Conservation (phyloP, 2,888 invertebrate species). For the Dryadula phaetusa region DNA sequence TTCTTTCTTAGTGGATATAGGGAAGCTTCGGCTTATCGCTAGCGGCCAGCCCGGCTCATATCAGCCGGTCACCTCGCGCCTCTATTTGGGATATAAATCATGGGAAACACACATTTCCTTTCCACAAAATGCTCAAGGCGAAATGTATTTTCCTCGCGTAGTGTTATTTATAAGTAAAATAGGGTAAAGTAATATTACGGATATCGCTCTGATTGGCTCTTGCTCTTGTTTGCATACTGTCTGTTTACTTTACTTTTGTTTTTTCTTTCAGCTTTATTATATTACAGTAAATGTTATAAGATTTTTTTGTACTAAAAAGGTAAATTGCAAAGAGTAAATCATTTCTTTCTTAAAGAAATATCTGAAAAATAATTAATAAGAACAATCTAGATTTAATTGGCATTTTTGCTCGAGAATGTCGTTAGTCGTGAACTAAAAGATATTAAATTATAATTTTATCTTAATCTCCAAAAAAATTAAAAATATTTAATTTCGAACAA, state of each 20-base stretch:
- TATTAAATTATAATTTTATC: too few species aligned
- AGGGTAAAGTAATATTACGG: constrained; percentile 45
- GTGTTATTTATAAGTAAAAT: constrained; percentile 64
- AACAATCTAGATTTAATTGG: too few species aligned
- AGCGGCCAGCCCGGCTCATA: constrained; percentile 72
- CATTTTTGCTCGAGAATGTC: too few species aligned
- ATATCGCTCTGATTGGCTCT: constrained; percentile 35
- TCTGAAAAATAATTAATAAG: too few species aligned
- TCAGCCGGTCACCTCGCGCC: constrained; percentile 67
- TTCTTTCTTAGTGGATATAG: constrained; percentile 73
- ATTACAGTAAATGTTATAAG: not conserved
- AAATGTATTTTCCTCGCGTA: constrained; percentile 70
- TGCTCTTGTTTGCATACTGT: constrained; percentile 23
- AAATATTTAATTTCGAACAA: too few species aligned
- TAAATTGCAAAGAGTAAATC: not conserved
- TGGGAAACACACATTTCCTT: constrained; percentile 81
- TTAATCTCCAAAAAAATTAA: too few species aligned
- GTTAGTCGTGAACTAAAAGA: too few species aligned
- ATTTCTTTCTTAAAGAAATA: not conserved
- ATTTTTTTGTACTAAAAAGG: not conserved
- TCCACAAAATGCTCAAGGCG: constrained; percentile 72
- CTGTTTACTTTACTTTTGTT: constrained; percentile 20
- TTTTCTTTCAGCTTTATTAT: constrained; percentile 7
- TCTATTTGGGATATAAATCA: constrained; percentile 80
- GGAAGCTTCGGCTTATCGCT: constrained; percentile 79